phyloP scores from a whole-genome alignment of 2,888 invertebrate species.

The Ormia ochracea region DNA sequence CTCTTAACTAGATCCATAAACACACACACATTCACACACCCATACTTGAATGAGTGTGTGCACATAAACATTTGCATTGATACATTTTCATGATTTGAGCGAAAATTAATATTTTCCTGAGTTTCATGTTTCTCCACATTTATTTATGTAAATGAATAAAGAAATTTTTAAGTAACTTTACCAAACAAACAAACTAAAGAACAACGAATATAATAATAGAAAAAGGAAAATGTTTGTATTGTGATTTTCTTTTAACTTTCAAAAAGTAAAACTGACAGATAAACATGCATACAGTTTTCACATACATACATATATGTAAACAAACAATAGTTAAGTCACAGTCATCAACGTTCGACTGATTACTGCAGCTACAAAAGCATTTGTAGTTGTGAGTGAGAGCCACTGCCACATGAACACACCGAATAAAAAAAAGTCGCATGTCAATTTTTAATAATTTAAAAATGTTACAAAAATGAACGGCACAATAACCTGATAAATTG shows the following conservation, averaged over 20 bases:
- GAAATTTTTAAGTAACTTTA: constrained; percentile 1
- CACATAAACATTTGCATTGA: not conserved
- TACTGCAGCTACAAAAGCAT: constrained; percentile 4
- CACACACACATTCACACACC: not conserved
- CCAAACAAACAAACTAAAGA: not conserved
- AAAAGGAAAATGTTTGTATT: not conserved
- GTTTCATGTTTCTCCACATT: constrained; percentile 38
- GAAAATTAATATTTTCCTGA: constrained; percentile 53
- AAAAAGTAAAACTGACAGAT: constrained; percentile 26
- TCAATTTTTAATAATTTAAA: constrained; percentile 43
- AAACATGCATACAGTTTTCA: too few species aligned
- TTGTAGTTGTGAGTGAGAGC: not conserved
- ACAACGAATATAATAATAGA: constrained; percentile 42
- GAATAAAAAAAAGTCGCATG: constrained; percentile 9
- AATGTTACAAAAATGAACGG: constrained; percentile 40
- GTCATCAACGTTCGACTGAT: constrained; percentile 18
- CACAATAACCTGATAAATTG: constrained; percentile 59
- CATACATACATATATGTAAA: not conserved
- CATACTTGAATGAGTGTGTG: not conserved
- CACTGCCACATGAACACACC: not conserved
- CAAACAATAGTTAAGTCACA: constrained; percentile 32
- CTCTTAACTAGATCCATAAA: not conserved
- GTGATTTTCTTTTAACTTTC: constrained; percentile 4
- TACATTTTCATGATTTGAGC: constrained; percentile 25
- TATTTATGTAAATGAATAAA: constrained; percentile 14